Evolutionary conservation across 2,113 vertebrate species (phyloP).

Genomic region (Oncorhynchus keta): DNA sequence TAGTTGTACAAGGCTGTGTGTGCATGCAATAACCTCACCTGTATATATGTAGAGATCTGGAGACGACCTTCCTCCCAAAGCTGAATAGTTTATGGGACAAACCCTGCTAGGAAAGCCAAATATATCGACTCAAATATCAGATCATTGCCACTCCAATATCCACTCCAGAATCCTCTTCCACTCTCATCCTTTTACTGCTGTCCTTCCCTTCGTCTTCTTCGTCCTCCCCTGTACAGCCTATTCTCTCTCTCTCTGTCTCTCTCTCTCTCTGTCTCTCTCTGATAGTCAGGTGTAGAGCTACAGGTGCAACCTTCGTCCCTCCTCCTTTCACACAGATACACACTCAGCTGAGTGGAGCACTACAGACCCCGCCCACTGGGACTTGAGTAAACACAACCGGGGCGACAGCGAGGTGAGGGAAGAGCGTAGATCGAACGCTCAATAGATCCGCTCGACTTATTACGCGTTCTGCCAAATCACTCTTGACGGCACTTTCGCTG

Average conservation of each 20-base stretch:
- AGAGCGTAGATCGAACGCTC: not conserved
- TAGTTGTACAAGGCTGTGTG: not conserved
- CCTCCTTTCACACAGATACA: not conserved
- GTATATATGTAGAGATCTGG: slow-evolving; percentile 10
- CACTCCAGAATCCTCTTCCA: not conserved
- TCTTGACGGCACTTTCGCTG: no score
- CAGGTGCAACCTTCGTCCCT: slow-evolving; percentile 42
- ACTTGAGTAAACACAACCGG: not conserved
- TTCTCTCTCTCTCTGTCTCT: slow-evolving; percentile 14
- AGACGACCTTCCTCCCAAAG: slow-evolving; percentile 11
- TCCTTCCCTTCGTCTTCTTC: slow-evolving; percentile 13
- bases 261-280: slow-evolving; percentile 12
- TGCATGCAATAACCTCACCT: slow-evolving; percentile 25
- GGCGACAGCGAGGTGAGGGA: not conserved
- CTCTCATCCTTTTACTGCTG: not conserved
- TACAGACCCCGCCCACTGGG: not conserved
- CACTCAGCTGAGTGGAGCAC: not conserved
- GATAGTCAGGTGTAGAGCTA: slow-evolving; percentile 41
- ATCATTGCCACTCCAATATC: slow-evolving; percentile 14
- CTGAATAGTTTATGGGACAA: slow-evolving; percentile 24
- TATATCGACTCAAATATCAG: slow-evolving; percentile 14
- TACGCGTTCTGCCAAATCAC: no score
- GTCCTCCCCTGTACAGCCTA: not conserved
- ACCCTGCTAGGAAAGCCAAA: slow-evolving; percentile 5
- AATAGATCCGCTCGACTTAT: not conserved